Conservation (phyloP, 92 coral and sea anemone species). For the Epizoanthus ramosus region DNA sequence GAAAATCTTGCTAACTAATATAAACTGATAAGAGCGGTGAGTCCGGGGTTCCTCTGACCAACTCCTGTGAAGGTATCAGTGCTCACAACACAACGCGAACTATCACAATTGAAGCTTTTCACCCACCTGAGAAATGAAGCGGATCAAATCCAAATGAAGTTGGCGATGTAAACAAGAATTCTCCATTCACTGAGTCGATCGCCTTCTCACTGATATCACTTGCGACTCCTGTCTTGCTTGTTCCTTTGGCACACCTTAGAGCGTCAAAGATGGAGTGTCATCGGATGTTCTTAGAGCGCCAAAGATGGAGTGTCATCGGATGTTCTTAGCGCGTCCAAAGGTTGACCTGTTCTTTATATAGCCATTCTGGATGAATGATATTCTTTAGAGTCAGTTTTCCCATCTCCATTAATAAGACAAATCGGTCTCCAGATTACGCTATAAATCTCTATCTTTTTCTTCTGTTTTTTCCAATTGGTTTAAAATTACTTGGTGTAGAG, state of each 20-base stretch:
- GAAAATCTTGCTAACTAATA: too few species aligned
- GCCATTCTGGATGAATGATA: not conserved
- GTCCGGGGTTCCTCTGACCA: too few species aligned
- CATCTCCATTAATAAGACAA: not conserved
- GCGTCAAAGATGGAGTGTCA: too few species aligned
- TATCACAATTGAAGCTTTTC: too few species aligned
- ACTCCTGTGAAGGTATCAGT: too few species aligned
- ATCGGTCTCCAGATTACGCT: slow-evolving; percentile 22
- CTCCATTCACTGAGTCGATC: slow-evolving; percentile 24
- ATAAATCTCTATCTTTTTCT: slow-evolving; percentile 20
- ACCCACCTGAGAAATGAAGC: too few species aligned
- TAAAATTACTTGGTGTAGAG: slow-evolving; percentile 24
- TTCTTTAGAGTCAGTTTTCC: not conserved
- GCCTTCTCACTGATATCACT: slow-evolving; percentile 17
- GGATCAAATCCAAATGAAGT: not conserved
- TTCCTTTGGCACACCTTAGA: slow-evolving; percentile 3
- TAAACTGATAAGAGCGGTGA: too few species aligned
- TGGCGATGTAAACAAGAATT: not conserved
- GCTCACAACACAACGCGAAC: too few species aligned
- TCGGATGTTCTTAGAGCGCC: slow-evolving; percentile 24
- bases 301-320: slow-evolving; percentile 17
- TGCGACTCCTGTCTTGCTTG: too few species aligned
- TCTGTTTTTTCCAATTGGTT: slow-evolving; percentile 15
- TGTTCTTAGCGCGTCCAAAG: slow-evolving; percentile 20
- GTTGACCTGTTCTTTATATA: too few species aligned